Conservation (phyloP, 2,113 vertebrate species). For the Ammodytes dubius region DNA sequence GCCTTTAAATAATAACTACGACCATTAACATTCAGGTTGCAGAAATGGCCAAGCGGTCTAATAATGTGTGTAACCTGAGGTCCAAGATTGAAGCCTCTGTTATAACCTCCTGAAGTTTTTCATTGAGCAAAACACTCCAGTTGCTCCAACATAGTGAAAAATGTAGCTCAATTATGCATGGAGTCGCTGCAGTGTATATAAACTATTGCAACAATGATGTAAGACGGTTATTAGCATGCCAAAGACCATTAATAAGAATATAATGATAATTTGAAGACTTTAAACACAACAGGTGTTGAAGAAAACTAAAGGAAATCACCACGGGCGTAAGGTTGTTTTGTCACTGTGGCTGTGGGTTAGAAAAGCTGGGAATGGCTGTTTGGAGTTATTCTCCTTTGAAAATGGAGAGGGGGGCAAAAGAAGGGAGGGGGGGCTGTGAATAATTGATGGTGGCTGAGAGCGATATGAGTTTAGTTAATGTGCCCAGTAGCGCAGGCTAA, state of each 20-base stretch:
- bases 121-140: constrained; percentile 38
- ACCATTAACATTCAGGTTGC: not conserved
- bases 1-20: not conserved
- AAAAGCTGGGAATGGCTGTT: constrained; percentile 45
- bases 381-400: constrained; percentile 73
- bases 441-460: constrained; percentile 88
- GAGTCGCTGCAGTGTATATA: not conserved
- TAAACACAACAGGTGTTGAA: constrained; percentile 34
- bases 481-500: constrained; percentile 85
- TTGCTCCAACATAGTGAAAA: not conserved
- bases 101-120: constrained; percentile 8
- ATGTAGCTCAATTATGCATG: constrained; percentile 7
- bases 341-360: constrained; percentile 43
- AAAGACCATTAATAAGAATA: constrained; percentile 30
- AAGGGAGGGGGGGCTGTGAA: constrained; percentile 71
- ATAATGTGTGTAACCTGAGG: not conserved
- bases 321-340: constrained; percentile 45
- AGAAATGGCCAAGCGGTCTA: not conserved
- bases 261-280: constrained; percentile 28
- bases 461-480: constrained; percentile 90
- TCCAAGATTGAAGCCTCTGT: not conserved
- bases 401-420: constrained; percentile 28
- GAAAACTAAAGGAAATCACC: constrained; percentile 51
- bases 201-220: constrained; percentile 48
- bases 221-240: constrained; percentile 49